A percentile compares a stretch with the other conserved stretches of the same genome.
Evolutionary conservation across 2,797 vertebrate genomes (phyloP).

Genomic region (Dipus sagitta): DNA sequence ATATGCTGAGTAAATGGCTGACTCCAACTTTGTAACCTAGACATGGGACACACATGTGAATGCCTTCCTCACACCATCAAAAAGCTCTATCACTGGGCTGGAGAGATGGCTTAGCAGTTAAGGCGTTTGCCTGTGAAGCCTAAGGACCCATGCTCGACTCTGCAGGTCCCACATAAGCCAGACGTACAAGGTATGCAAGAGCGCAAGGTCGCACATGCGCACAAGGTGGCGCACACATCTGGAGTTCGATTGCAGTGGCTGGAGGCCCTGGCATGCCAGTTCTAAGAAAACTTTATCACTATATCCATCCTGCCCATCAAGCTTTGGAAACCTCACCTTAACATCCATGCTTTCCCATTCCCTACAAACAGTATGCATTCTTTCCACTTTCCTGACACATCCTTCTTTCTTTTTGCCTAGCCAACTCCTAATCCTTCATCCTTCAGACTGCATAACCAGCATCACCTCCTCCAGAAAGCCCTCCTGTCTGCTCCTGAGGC

Average conservation of each 20-base stretch:
- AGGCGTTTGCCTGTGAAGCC: too few relatives aligned
- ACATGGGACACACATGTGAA: not conserved
- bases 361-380: not conserved
- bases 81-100: not conserved
- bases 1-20: not conserved
- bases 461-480: constrained; percentile 34
- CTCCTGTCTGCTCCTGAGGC: not conserved
- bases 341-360: not conserved
- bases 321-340: not conserved
- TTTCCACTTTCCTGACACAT: not conserved
- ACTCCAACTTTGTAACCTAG: not conserved
- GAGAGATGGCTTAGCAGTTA: too few relatives aligned
- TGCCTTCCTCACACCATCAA: not conserved
- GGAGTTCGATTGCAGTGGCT: too few relatives aligned
- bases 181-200: too few relatives aligned
- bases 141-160: too few relatives aligned
- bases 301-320: not conserved
- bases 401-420: not conserved
- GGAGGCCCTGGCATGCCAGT: too few relatives aligned
- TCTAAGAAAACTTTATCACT: not conserved
- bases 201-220: too few relatives aligned
- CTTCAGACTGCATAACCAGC: not conserved
- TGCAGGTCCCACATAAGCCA: too few relatives aligned
- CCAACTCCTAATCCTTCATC: not conserved
- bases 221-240: too few relatives aligned